Evolutionary conservation across 2,113 vertebrate species (phyloP), one percentile per base, ranked within the genome.

Genomic region (Ochotona curzoniae): DNA sequence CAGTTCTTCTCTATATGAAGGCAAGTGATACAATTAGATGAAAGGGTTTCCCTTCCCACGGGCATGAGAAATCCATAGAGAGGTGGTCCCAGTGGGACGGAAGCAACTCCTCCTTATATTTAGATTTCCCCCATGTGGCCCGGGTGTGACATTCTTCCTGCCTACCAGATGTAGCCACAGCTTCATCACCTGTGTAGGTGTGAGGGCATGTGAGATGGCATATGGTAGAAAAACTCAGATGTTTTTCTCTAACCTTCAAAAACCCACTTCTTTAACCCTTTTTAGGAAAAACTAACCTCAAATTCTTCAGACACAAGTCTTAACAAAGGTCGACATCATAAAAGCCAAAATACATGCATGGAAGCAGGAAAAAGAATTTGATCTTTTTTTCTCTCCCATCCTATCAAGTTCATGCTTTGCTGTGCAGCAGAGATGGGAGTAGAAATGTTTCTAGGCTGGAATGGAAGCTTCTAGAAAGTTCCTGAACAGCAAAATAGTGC

Each of bases 401-500:
- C 23, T 11, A 7, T 69, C 21, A 70, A 86, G 28, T 51, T 75
- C 44, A 21, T 17, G 51, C 49, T 28, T 76, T 82, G 74, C 78
- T 44, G 3, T 81, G 89, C 82, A 60, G 6, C 25, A 84, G 60
- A 3, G 26, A 35, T 20, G 23, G 32, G 17, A 51, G 38, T 21
- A 60, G 64, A 91, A 54, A 67, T 12, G 63, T 82, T 69, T n/a
- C 23, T 23, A 44, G 69, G 47, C 47, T 90, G 80, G 9, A 67
- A 67, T 14, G 5, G n/a, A 71, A 76, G 38, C 61, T n/a, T 92
- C 73, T 80, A 70, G 87, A 89, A 91, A 87, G 91, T 81, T 87
- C 54, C 61, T 23, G 13, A 80, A 26, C 1, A 35, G 63, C 25
- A 54, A 54, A 91, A 44, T 30, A 73, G 74, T n/a, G 51, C 64